Evolutionary conservation across 1,140 invertebrate species (phyloP).

Genomic region (Philopotamus ludificatus): DNA sequence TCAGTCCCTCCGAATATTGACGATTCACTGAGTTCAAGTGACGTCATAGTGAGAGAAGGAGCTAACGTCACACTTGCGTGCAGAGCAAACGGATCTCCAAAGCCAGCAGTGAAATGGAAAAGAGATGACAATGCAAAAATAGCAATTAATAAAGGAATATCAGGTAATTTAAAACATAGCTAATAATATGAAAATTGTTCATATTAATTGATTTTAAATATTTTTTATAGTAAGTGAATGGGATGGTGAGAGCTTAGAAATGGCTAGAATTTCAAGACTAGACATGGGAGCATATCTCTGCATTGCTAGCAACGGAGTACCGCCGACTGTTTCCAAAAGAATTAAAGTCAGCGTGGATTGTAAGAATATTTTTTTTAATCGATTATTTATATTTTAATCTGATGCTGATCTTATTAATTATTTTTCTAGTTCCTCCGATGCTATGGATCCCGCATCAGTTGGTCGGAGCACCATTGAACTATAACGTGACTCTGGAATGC

Average conservation of each 20-base stretch:
- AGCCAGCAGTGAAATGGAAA: constrained; percentile 87
- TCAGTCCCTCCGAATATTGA: constrained; percentile 90
- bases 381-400: background rate
- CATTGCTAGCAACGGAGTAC: constrained; percentile 77
- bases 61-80: constrained; percentile 85
- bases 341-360: constrained; percentile 93
- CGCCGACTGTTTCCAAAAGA: constrained; percentile 81
- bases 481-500: constrained; percentile 82
- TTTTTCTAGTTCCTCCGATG: constrained; percentile 78
- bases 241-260: constrained; percentile 80
- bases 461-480: constrained; percentile 77
- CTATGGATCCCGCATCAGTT: constrained; percentile 88
- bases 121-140: constrained; percentile 83
- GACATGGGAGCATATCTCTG: constrained; percentile 91
- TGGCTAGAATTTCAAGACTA: constrained; percentile 79
- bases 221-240: constrained; percentile 69
- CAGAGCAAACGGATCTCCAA: constrained; percentile 84
- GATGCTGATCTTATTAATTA: too few relatives aligned
- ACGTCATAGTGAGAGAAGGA: constrained; percentile 87
- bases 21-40: constrained; percentile 83
- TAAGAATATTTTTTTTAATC: constrained; percentile 62
- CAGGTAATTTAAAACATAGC: constrained; percentile 57
- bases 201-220: background rate
- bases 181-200: background rate
- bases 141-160: constrained; percentile 76